A percentile compares a stretch with the other conserved stretches of the same genome.
phyloP scores from a whole-genome alignment of 2,797 vertebrate genomes.

The Scolopax bukidnonensis region DNA sequence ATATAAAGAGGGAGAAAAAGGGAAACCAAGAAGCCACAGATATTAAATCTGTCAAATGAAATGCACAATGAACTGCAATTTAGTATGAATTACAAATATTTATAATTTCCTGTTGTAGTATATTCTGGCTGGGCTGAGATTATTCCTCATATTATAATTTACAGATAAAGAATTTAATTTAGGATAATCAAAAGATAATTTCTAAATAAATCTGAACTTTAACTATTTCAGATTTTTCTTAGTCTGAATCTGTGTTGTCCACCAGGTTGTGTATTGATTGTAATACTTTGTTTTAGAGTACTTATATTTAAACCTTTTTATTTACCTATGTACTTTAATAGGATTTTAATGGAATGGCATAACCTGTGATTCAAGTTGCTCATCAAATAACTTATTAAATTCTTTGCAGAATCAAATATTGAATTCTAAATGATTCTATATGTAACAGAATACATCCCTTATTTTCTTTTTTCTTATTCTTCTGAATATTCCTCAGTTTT shows the following conservation, averaged over 20 bases:
- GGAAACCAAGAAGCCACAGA: neutral
- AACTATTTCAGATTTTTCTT: neutral
- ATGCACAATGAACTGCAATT: neutral
- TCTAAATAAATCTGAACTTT: neutral
- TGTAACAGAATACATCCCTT: neutral
- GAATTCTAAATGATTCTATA: neutral
- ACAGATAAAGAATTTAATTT: neutral
- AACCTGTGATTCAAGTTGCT: neutral
- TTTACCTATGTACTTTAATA: neutral
- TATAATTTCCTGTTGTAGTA: accelerated
- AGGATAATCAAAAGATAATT: neutral
- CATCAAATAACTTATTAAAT: neutral
- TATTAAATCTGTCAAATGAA: neutral
- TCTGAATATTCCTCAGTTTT: neutral
- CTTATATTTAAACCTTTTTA: neutral
- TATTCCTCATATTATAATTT: neutral
- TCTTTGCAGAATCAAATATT: neutral
- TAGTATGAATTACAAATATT: neutral
- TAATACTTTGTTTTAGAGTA: neutral
- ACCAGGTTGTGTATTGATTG: neutral
- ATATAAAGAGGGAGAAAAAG: neutral
- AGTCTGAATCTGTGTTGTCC: neutral
- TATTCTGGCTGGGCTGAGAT: neutral
- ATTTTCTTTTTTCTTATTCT: neutral
- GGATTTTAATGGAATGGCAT: neutral